A percentile compares a stretch with the other conserved stretches of the same genome.
Conservation (phyloP, 2,888 invertebrate species). For the Drosophila robusta region DNA sequence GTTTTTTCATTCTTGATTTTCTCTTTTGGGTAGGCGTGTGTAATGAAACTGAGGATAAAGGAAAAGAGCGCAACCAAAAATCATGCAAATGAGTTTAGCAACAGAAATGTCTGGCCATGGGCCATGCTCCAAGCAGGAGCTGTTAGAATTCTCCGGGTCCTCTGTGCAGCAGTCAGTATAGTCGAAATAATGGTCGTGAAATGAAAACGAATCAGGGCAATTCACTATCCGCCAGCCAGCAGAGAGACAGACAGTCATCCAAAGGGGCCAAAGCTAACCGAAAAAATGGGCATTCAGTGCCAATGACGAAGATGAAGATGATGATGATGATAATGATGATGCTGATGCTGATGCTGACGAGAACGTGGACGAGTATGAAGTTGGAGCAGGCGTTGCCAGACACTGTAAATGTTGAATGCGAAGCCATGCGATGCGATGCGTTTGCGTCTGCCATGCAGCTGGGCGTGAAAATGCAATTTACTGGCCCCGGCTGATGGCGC, state of each 20-base stretch:
- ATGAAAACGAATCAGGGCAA: conserved; percentile 69
- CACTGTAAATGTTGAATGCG: conserved; percentile 61
- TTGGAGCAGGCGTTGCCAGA: conserved; percentile 20
- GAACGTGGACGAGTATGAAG: conserved; percentile 26
- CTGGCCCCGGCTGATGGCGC: conserved; percentile 38
- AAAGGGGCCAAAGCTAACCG: conserved; percentile 2
- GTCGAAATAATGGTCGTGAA: conserved; percentile 65
- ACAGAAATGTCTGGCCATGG: conserved; percentile 39
- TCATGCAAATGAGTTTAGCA: conserved; percentile 76
- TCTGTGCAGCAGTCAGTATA: conserved; percentile 14
- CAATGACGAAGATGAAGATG: conserved; percentile 36
- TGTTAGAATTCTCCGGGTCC: conserved; percentile 37
- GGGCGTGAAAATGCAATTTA: conserved; percentile 78
- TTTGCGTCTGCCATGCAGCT: conserved; percentile 55
- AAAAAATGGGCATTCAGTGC: conserved; percentile 33
- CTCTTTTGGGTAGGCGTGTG: conserved; percentile 27
- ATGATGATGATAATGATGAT: conserved; percentile 3
- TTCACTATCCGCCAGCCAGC: conserved; percentile 42
- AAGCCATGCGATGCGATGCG: conserved; percentile 33
- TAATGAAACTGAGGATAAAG: conserved; percentile 40
- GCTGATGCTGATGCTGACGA: conserved; percentile 16
- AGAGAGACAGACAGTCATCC: conserved; percentile 3
- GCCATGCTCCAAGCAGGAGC: conserved; percentile 11
- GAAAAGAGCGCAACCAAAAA: conserved; percentile 41
- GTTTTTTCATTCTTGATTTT: conserved; percentile 3